Evolutionary conservation across 2,888 invertebrate species (phyloP).

Genomic region (Drosophila nr. perissopoda): DNA sequence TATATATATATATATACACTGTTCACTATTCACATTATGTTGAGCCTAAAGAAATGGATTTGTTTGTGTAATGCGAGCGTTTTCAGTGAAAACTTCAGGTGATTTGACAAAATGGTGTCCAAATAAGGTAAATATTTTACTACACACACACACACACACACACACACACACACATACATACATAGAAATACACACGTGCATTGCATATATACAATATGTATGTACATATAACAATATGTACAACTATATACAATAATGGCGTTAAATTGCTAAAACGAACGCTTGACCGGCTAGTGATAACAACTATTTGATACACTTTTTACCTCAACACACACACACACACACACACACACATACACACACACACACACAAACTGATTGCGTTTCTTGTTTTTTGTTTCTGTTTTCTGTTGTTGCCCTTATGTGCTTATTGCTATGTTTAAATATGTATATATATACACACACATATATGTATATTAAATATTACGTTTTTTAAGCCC

Average conservation of each 20-base stretch:
- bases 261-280: conserved; percentile 39
- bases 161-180: conserved; percentile 26
- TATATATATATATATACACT: conserved; percentile 8
- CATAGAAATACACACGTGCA: conserved; percentile 3
- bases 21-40: conserved; percentile 54
- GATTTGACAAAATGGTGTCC: conserved; percentile 60
- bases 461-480: conserved; percentile 37
- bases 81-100: conserved; percentile 76
- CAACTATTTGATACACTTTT: conserved; percentile 55
- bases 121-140: conserved; percentile 75
- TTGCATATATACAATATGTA: conserved; percentile 17
- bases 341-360: conserved; percentile 15
- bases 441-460: conserved; percentile 30
- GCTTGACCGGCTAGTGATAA: conserved; percentile 73
- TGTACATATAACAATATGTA: conserved; percentile 20
- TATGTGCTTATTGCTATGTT: conserved; percentile 70
- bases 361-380: conserved; percentile 41
- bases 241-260: conserved; percentile 25
- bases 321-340: conserved; percentile 41
- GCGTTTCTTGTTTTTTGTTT: conserved; percentile 61
- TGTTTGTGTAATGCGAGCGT: conserved; percentile 70
- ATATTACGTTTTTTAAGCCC: conserved; percentile 49
- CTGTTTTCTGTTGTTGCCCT: conserved; percentile 75
- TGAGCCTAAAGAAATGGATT: conserved; percentile 49
- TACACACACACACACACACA: conserved; percentile 25